phyloP scores from a whole-genome alignment of 1,140 invertebrate genomes.

The Anthonomus grandis region DNA sequence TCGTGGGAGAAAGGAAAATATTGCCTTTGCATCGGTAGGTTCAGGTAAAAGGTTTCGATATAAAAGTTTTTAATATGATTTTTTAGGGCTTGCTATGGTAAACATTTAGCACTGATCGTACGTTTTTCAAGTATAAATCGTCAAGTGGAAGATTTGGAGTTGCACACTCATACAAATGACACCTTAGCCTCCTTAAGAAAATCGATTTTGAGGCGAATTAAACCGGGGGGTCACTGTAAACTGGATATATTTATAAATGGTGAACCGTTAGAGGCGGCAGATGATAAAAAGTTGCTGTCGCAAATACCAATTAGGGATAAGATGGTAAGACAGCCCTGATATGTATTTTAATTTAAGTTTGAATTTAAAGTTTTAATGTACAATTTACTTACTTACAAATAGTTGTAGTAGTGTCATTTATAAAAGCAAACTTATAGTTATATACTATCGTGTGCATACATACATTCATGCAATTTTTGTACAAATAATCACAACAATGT shows the following conservation, averaged over 20 bases:
- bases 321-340: constrained; percentile 73
- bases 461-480: too few relatives aligned
- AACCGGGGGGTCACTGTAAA: constrained; percentile 74
- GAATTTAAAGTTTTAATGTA: too few relatives aligned
- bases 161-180: constrained; percentile 92
- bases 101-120: constrained; percentile 82
- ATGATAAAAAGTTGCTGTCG: constrained; percentile 85
- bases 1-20: constrained; percentile 84
- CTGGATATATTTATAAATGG: constrained; percentile 88
- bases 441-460: too few relatives aligned
- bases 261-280: constrained; percentile 80
- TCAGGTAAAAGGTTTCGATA: not conserved
- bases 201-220: constrained; percentile 71
- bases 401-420: too few relatives aligned
- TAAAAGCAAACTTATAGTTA: too few relatives aligned
- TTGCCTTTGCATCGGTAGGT: constrained; percentile 67
- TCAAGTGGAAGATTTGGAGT: constrained; percentile 88
- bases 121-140: constrained; percentile 86
- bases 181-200: constrained; percentile 78
- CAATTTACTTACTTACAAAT: too few relatives aligned
- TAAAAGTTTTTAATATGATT: constrained; percentile 4
- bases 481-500: too few relatives aligned
- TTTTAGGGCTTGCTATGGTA: constrained; percentile 81
- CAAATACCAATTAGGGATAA: constrained; percentile 88
- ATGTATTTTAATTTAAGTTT: too few relatives aligned